phyloP scores from a whole-genome alignment of 2,113 vertebrate genomes.

The Balaenoptera acutorostrata region DNA sequence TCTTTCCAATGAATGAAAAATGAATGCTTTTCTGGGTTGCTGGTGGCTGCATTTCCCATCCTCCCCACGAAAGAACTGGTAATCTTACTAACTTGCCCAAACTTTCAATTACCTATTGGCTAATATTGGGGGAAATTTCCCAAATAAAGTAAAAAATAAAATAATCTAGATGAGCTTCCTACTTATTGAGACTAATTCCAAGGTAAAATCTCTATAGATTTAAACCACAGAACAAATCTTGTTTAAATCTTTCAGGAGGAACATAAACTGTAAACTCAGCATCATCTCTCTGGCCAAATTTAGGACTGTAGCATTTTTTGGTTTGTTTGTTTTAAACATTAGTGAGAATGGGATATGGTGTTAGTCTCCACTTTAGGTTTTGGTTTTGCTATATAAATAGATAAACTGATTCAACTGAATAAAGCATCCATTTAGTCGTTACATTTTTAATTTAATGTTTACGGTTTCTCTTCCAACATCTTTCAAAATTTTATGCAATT shows the following conservation, averaged over 20 bases:
- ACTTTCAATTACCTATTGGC: neutral
- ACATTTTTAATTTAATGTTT: neutral
- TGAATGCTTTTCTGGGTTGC: neutral
- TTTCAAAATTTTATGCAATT: neutral
- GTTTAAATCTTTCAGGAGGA: neutral
- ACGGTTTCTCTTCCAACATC: neutral
- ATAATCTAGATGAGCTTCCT: neutral
- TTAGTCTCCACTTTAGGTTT: neutral
- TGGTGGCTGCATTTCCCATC: neutral
- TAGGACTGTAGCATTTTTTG: neutral
- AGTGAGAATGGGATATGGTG: neutral
- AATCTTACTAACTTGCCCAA: neutral
- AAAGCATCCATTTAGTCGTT: neutral
- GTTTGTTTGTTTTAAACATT: neutral
- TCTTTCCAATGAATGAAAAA: neutral
- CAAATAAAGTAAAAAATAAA: neutral
- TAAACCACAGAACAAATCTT: neutral
- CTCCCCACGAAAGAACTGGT: neutral
- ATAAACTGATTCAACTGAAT: neutral
- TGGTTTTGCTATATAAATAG: neutral
- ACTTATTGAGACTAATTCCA: neutral
- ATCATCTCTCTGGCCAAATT: neutral
- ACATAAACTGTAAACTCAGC: neutral
- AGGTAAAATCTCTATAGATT: neutral
- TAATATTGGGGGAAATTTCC: neutral